These are phyloP conservation scores for Dicaeum eximium DNA, from an alignment of 2,113 vertebrate genomes.

Conservation along the genomic window DNA sequence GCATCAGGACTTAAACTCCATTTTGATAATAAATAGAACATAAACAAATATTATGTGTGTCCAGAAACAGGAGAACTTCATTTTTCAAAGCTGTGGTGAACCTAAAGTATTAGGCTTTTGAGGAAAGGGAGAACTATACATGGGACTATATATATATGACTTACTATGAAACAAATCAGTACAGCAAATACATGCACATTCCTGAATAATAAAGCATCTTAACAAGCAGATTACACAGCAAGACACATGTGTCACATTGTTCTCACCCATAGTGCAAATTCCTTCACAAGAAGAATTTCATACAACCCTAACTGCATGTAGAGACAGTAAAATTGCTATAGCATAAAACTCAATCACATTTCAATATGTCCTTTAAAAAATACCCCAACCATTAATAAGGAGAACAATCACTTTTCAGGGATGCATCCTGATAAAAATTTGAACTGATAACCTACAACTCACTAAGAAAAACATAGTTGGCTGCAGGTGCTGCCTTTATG, in stretches of 20 bases:
- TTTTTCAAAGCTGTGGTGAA: background rate
- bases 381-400: background rate
- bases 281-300: background rate
- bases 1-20: background rate
- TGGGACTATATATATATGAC: background rate
- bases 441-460: background rate
- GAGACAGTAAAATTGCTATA: background rate
- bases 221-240: background rate
- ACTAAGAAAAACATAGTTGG: background rate
- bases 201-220: background rate
- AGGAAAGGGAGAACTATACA: background rate
- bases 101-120: background rate
- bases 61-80: background rate
- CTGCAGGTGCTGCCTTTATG: background rate
- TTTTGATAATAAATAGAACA: background rate
- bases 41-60: background rate
- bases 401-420: background rate
- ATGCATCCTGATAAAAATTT: background rate
- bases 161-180: background rate
- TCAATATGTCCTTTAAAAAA: background rate
- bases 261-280: background rate
- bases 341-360: background rate
- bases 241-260: background rate
- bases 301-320: background rate
- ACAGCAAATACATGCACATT: background rate